Percentiles rank a stretch among this genome's conserved stretches.
These are phyloP conservation scores for Danio aesculapii DNA, from an alignment of 2,797 vertebrate species.

Conservation along the genomic window DNA sequence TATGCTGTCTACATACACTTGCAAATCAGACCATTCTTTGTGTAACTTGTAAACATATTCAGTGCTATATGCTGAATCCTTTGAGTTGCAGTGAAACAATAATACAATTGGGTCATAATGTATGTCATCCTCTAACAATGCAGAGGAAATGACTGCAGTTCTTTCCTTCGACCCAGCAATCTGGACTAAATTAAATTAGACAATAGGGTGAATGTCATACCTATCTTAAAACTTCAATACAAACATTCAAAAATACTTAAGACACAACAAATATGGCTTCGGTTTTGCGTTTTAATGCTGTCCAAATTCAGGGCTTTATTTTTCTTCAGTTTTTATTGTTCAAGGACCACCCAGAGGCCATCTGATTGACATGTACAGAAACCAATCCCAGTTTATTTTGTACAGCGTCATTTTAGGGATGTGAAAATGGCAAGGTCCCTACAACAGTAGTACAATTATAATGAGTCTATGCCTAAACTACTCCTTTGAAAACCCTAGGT, in stretches of 20 bases:
- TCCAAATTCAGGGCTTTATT: no score
- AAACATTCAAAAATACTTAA: background rate
- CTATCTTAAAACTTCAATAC: background rate
- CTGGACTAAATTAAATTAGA: slow-evolving; percentile 13
- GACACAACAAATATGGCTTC: background rate
- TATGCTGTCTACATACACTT: slow-evolving; percentile 26
- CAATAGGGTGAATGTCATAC: slow-evolving; percentile 39
- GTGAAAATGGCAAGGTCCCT: no score
- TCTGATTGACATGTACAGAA: no score
- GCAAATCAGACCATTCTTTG: slow-evolving; percentile 23
- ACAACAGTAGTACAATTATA: no score
- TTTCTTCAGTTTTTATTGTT: no score
- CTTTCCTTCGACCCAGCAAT: background rate
- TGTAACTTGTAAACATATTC: slow-evolving; percentile 26
- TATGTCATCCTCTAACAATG: background rate
- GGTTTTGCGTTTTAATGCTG: background rate
- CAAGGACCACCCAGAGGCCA: no score
- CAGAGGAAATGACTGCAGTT: background rate
- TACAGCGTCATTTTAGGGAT: no score
- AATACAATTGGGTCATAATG: background rate
- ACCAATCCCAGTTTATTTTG: no score
- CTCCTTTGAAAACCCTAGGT: no score
- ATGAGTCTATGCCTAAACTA: no score
- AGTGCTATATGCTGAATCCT: slow-evolving; percentile 13
- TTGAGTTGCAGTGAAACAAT: background rate